A percentile compares a stretch with the other conserved stretches of the same genome.
Conservation (phyloP, 2,888 invertebrate genomes). For the Nipponacmea schrenckii region DNA sequence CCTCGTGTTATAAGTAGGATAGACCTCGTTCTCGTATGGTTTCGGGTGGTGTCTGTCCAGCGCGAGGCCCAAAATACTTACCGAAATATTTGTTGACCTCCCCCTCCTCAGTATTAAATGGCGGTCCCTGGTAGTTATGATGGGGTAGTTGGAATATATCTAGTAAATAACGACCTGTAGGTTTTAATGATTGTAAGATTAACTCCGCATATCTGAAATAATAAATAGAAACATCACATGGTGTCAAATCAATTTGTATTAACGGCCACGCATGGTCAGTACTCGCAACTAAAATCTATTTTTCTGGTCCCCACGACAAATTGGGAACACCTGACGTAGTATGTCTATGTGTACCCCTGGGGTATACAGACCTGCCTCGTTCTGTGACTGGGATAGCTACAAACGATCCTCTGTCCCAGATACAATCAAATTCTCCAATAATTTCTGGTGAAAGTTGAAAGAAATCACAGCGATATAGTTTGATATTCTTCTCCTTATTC, state of each 20-base stretch:
- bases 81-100: no score
- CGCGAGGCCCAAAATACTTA: no score
- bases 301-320: background rate
- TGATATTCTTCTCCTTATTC: no score
- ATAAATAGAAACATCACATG: no score
- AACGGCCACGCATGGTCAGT: no score
- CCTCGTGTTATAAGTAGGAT: no score
- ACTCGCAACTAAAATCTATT: no score
- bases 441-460: background rate
- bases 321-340: no score
- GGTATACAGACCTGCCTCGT: background rate
- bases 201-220: background rate
- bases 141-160: background rate
- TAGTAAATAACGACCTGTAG: background rate
- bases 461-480: background rate
- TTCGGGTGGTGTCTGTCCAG: no score
- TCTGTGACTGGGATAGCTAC: slow-evolving; percentile 1
- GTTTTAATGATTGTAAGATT: background rate
- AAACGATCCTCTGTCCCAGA: background rate
- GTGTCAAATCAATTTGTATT: no score
- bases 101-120: background rate
- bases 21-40: no score
- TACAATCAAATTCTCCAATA: background rate
- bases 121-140: background rate
- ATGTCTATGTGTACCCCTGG: no score